A percentile compares a stretch with the other conserved stretches of the same genome.
Evolutionary conservation across 1,140 invertebrate genomes (phyloP).

Genomic region (Stratiolaelaps scimitus): DNA sequence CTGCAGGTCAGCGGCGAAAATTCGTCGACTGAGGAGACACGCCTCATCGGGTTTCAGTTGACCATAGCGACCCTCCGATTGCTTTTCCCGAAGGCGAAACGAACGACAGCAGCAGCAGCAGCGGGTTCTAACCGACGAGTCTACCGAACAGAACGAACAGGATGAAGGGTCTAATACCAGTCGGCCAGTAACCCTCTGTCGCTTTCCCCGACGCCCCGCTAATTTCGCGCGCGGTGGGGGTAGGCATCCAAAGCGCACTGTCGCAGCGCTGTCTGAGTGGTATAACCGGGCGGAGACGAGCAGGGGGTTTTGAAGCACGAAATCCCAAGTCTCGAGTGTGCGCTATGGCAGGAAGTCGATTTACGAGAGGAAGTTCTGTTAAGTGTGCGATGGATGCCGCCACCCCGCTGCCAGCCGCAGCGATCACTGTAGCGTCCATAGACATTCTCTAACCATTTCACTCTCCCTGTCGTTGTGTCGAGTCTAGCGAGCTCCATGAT

Average conservation of each 20-base stretch:
- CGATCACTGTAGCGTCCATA: too few relatives aligned
- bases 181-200: not conserved
- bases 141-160: not conserved
- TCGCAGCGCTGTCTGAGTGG: too few relatives aligned
- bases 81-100: not conserved
- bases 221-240: conserved; percentile 22
- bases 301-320: too few relatives aligned
- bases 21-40: conserved; percentile 11
- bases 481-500: too few relatives aligned
- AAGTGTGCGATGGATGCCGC: not conserved
- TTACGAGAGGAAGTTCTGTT: conserved; percentile 29
- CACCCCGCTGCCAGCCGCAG: not conserved
- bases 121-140: not conserved
- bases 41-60: conserved; percentile 28
- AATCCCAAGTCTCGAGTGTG: too few relatives aligned
- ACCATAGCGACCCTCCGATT: not conserved
- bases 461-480: too few relatives aligned
- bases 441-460: too few relatives aligned
- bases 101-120: not conserved
- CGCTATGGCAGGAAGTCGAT: conserved; percentile 17
- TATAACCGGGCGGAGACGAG: too few relatives aligned
- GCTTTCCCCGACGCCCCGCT: not conserved
- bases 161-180: not conserved
- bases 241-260: too few relatives aligned
- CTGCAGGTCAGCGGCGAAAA: too few relatives aligned